Conservation (phyloP, 2,797 vertebrate genomes). For the Sebastolobus altivelis region DNA sequence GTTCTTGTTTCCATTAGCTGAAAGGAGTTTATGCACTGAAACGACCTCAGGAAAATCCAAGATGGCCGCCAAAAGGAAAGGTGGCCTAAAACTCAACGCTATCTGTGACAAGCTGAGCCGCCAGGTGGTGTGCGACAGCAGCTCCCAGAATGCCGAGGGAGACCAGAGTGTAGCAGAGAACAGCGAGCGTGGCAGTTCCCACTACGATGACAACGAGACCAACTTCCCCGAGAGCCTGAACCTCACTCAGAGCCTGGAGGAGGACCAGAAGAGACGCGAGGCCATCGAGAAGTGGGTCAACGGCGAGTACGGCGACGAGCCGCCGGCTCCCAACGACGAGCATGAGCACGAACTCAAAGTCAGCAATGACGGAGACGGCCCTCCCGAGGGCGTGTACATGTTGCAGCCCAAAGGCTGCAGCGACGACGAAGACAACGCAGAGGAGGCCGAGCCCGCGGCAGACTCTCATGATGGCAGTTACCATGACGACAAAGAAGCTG, state of each 20-base stretch:
- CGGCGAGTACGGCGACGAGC: conserved; percentile 95
- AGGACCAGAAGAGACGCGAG: conserved; percentile 95
- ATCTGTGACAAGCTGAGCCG: conserved; percentile 99
- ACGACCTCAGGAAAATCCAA: conserved; percentile 96
- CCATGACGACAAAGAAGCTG: conserved; percentile 88
- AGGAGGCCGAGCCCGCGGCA: conserved; percentile 80
- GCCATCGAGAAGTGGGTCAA: conserved; percentile 99
- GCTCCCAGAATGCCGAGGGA: conserved; percentile 87
- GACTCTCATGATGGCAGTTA: conserved; percentile 85
- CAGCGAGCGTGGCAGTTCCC: conserved; percentile 86
- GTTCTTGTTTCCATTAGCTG: conserved; percentile 85
- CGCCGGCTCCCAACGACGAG: conserved; percentile 72
- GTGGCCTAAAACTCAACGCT: conserved; percentile 99
- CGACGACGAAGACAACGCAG: conserved; percentile 92
- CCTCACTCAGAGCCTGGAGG: conserved; percentile 90
- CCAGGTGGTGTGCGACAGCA: conserved; percentile 95
- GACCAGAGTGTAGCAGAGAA: conserved; percentile 85
- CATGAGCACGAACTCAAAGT: conserved; percentile 79
- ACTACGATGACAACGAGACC: conserved; percentile 85
- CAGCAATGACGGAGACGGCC: conserved; percentile 84
- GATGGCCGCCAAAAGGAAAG: conserved; percentile 99
- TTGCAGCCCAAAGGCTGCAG: conserved; percentile 98
- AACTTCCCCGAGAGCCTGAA: conserved; percentile 87
- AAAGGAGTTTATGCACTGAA: conserved; percentile 99
- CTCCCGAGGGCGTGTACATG: conserved; percentile 98